Evolutionary conservation across 37 sponge, comb jelly and placozoan genomes (phyloP).

Genomic region (Halichondria panicea): DNA sequence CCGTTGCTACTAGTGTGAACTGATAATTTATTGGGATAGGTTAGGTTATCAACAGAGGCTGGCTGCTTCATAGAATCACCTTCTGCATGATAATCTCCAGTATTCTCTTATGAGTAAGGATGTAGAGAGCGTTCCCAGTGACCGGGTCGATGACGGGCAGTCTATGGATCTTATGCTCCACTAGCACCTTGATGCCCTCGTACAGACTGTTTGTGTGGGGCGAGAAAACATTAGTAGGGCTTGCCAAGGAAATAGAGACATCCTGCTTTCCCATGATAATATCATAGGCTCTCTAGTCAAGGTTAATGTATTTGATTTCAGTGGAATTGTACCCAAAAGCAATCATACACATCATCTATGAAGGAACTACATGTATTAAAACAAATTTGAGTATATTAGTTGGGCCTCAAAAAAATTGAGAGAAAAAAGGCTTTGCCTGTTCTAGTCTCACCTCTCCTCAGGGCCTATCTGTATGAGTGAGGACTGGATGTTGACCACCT

Average conservation of each 20-base stretch:
- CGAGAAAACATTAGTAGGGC: background rate
- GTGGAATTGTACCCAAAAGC: background rate
- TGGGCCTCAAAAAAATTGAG: background rate
- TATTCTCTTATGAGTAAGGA: conserved; percentile 91
- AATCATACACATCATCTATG: no score
- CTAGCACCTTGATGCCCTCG: conserved; percentile 76
- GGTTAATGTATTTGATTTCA: background rate
- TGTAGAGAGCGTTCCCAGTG: conserved; percentile 87
- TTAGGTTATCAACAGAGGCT: background rate
- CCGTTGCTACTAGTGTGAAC: no score
- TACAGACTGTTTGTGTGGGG: conserved; percentile 51
- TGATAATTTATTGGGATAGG: no score
- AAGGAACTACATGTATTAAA: background rate
- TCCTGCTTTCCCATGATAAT: background rate
- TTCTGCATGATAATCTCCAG: conserved; percentile 73
- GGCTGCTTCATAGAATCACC: background rate
- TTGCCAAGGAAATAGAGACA: background rate
- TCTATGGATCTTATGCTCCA: conserved; percentile 88
- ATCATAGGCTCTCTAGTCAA: background rate
- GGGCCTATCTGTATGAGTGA: conserved; percentile 73
- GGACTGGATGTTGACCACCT: conserved; percentile 42
- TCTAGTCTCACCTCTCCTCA: conserved; percentile 55
- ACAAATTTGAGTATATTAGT: background rate
- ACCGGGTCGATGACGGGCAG: conserved; percentile 83
- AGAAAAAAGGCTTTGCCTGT: background rate